Conservation (phyloP, 2,113 vertebrate genomes). For the Microtus oregoni region DNA sequence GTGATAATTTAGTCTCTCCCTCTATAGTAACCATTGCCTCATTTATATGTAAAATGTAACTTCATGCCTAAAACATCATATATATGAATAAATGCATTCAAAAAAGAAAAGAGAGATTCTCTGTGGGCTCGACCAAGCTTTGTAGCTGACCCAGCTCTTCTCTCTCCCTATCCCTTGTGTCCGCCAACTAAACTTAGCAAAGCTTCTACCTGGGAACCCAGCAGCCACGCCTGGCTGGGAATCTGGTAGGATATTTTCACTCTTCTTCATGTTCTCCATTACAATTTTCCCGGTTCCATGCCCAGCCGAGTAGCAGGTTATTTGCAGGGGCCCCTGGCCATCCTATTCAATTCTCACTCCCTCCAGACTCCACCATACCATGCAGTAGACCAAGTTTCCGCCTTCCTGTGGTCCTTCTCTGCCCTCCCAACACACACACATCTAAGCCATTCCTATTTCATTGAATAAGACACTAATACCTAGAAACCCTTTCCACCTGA, state of each 20-base stretch:
- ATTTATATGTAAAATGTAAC: not conserved
- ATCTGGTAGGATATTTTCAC: not conserved
- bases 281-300: not conserved
- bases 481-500: not conserved
- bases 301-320: not conserved
- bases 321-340: not conserved
- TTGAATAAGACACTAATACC: not conserved
- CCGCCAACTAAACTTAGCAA: not conserved
- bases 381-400: not conserved
- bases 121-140: not conserved
- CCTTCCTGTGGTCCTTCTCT: not conserved
- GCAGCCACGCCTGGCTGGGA: not conserved
- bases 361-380: not conserved
- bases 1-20: not conserved
- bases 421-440: not conserved
- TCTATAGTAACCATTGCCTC: not conserved
- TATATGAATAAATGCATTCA: not conserved
- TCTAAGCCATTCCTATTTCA: not conserved
- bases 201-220: not conserved
- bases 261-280: not conserved
- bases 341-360: not conserved
- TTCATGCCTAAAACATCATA: not conserved
- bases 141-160: not conserved
- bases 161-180: not conserved
- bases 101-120: not conserved